Base-by-base conservation (phyloP, 1,140 invertebrate species). In the Campoletis sonorensis region DNA sequence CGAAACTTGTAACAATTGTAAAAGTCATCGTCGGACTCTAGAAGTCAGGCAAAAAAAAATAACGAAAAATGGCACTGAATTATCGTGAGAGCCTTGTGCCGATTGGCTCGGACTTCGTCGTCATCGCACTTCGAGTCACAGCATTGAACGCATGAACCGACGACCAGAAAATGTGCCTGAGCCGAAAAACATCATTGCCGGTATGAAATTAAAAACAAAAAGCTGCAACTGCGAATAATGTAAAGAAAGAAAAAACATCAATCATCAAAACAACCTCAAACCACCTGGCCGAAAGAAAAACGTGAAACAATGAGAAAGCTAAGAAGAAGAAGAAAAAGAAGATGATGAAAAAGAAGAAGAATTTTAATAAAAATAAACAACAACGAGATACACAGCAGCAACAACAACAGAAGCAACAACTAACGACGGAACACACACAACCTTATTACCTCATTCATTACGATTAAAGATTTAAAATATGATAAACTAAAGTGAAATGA, bases 371-470 rank as follows among this genome's bases (percentile, higher is more conserved):
- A 13, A 76, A 23, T n/a, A 67, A 40, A 49, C 16, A 45, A 45
- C 76, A 81, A 79, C 16, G 51, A 49, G 72, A 83, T 21, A 71
- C 72, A 75, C 33, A 49, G 27, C 33, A 81, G 26, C 64, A 71
- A 37, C 33, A 68, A 71, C 45, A 30, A 30, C 40, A 81, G 37
- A 30, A 81, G 81, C 27, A 78, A 64, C 51, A 75, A 75, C 79
- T n/a, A 77, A 84, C 71, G 77, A 81, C 68, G 80, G 67, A 84
- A 88, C 88, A 89, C 87, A 89, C 84, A 90, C 89, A 91, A 91
- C 90, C 90, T 90, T 91, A 91, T 91, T 91, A 91, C 90, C 90
- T 91, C 90, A 91, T 90, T 91, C 87, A 90, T 91, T 90, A 91
- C 86, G 86, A 88, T 91, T 91, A 90, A 91, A 91, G 88, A 89